These are phyloP conservation scores for Aulostomus chinensis DNA, from an alignment of 2,797 vertebrate genomes.

Conservation along the genomic window DNA sequence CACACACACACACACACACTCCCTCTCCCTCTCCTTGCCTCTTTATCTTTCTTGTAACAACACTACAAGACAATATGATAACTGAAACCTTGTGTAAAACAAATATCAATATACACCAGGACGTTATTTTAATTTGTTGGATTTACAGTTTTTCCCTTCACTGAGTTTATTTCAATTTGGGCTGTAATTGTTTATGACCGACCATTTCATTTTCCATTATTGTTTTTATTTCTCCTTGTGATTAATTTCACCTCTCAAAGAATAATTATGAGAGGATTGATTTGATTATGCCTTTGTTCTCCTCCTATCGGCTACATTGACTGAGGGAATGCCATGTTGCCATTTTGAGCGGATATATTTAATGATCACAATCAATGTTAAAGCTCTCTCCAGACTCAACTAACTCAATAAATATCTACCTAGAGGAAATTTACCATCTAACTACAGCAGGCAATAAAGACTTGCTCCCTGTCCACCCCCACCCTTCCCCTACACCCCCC, in stretches of 20 bases:
- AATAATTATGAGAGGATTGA: constrained; percentile 84
- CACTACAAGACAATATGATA: constrained; percentile 38
- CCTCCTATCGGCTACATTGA: constrained; percentile 75
- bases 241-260: constrained; percentile 80
- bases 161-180: constrained; percentile 71
- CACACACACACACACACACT: constrained; percentile 17
- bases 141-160: constrained; percentile 61
- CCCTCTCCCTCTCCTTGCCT: too few species aligned
- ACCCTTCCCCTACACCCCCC: constrained; percentile 40
- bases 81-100: constrained; percentile 27
- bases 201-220: constrained; percentile 79
- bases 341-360: constrained; percentile 85
- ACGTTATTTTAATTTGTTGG: constrained; percentile 63
- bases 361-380: constrained; percentile 87
- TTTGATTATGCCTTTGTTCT: constrained; percentile 79
- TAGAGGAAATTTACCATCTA: constrained; percentile 83
- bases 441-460: constrained; percentile 81
- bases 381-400: constrained; percentile 82
- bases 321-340: constrained; percentile 79
- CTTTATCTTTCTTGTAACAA: too few species aligned
- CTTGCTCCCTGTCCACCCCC: constrained; percentile 38
- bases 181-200: constrained; percentile 73
- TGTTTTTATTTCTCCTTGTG: constrained; percentile 78
- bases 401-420: constrained; percentile 85
- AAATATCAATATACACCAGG: constrained; percentile 49